Conservation (phyloP, 2,113 vertebrate species). For the Chlamydotis undulata region DNA sequence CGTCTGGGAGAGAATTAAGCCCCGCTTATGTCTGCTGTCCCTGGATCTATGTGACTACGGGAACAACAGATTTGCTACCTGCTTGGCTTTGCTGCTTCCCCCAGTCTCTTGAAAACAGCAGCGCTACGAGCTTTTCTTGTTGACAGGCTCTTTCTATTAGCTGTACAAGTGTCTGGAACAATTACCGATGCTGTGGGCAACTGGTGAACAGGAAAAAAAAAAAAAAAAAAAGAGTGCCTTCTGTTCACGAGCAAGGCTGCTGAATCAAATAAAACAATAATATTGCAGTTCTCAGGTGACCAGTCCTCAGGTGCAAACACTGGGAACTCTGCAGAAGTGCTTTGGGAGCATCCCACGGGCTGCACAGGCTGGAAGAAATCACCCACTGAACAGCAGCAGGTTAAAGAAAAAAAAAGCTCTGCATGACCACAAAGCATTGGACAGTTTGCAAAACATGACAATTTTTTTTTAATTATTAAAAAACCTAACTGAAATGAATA, state of each 20-base stretch:
- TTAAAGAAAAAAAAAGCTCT: too few relatives aligned
- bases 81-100: neutral
- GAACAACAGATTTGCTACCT: neutral
- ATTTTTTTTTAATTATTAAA: neutral
- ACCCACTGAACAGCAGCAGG: neutral
- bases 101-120: neutral
- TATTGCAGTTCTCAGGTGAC: neutral
- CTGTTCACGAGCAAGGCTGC: neutral
- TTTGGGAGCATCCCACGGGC: neutral
- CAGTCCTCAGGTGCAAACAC: neutral
- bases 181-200: conserved; percentile 24
- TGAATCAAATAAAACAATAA: neutral
- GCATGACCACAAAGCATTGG: neutral
- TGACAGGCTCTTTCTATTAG: conserved; percentile 13
- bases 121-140: conserved; percentile 11
- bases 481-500: neutral
- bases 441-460: neutral
- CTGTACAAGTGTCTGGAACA: conserved; percentile 3
- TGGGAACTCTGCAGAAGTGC: neutral
- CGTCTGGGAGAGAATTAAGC: neutral
- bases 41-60: neutral
- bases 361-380: neutral
- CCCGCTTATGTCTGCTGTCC: neutral
- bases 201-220: neutral
- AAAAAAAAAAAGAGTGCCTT: neutral